Percentiles rank a stretch among this genome's conserved stretches.
Evolutionary conservation across 2,113 vertebrate species (phyloP).

Genomic region (Pelecanoides urinatrix): DNA sequence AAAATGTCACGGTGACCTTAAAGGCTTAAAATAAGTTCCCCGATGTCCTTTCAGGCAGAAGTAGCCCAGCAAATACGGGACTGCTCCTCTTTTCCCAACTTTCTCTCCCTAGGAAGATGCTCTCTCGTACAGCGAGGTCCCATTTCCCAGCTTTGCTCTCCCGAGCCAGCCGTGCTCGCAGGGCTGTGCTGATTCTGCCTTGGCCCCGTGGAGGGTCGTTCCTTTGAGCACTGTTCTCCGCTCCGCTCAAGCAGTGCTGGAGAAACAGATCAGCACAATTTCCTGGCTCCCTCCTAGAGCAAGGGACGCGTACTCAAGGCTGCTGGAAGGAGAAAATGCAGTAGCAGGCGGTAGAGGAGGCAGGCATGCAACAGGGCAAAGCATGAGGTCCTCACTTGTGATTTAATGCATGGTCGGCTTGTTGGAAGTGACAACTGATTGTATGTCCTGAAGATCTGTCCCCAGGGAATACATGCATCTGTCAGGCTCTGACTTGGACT

Average conservation of each 20-base stretch:
- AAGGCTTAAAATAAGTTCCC: conserved; percentile 49
- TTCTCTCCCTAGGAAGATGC: background rate
- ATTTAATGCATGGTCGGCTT: background rate
- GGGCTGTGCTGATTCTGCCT: background rate
- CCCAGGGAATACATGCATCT: background rate
- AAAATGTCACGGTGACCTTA: conserved; percentile 62
- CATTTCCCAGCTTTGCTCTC: background rate
- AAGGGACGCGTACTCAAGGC: fast-evolving
- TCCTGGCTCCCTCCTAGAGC: background rate
- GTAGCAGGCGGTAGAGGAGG: background rate
- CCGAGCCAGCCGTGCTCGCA: fast-evolving
- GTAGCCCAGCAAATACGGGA: background rate
- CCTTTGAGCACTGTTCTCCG: background rate
- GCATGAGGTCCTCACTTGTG: background rate
- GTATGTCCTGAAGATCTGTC: background rate
- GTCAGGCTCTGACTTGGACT: background rate
- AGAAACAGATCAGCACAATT: background rate
- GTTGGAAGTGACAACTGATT: background rate
- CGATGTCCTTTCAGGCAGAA: background rate
- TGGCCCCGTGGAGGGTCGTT: fast-evolving
- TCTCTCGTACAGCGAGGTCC: background rate
- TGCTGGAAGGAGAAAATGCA: background rate
- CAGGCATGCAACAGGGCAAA: background rate
- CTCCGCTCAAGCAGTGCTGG: background rate
- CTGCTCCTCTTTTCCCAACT: background rate